phyloP scores from a whole-genome alignment of 2,113 vertebrate species.

The Vireo altiloquus region DNA sequence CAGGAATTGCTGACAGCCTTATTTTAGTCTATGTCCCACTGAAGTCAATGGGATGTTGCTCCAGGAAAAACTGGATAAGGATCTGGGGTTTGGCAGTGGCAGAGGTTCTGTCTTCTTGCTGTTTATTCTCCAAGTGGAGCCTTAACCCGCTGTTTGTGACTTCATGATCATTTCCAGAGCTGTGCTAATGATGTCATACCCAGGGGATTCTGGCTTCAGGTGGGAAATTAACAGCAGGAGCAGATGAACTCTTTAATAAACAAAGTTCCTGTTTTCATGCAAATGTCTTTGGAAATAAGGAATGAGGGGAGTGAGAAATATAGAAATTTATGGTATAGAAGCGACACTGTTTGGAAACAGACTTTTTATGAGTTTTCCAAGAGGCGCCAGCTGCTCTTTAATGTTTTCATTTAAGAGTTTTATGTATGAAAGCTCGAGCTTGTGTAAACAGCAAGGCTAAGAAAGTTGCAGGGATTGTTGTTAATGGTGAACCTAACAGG shows the following conservation, averaged over 20 bases:
- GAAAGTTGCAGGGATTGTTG: slow-evolving; percentile 29
- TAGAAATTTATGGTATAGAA: slow-evolving; percentile 56
- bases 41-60: slow-evolving; percentile 14
- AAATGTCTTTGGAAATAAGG: slow-evolving; percentile 43
- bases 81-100: slow-evolving; percentile 17
- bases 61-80: slow-evolving; percentile 48
- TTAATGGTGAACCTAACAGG: slow-evolving; percentile 12
- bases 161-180: slow-evolving; percentile 55
- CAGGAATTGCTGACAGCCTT: neutral
- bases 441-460: slow-evolving; percentile 61
- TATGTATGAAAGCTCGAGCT: slow-evolving; percentile 54
- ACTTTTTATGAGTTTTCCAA: slow-evolving; percentile 66
- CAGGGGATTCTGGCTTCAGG: slow-evolving; percentile 2
- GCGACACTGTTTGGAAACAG: slow-evolving; percentile 60
- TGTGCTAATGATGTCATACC: neutral
- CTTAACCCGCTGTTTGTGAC: slow-evolving; percentile 15
- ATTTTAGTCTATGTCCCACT: neutral
- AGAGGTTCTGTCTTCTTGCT: slow-evolving; percentile 3
- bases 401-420: slow-evolving; percentile 67
- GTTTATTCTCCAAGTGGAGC: slow-evolving; percentile 1
- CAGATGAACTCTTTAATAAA: slow-evolving; percentile 55
- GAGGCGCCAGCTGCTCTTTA: slow-evolving; percentile 70
- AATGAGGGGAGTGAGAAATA: slow-evolving; percentile 15
- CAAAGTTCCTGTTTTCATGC: slow-evolving; percentile 57
- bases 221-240: slow-evolving; percentile 49